Evolutionary conservation across 2,888 invertebrate genomes (phyloP).

Genomic region (Harmothoe impar): DNA sequence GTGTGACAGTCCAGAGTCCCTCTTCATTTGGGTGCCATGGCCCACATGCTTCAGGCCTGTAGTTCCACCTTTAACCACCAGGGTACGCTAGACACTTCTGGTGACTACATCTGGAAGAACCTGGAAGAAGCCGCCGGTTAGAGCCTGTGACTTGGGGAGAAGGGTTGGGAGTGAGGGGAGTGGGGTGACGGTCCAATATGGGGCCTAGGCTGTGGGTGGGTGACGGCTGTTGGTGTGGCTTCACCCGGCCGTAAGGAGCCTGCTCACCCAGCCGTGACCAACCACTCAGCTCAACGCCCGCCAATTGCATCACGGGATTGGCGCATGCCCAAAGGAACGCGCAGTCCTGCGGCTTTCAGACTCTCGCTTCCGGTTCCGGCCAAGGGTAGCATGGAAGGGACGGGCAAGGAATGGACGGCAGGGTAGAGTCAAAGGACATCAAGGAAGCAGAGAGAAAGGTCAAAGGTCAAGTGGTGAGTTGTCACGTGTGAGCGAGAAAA

Average conservation of each 20-base stretch:
- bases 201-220: background rate
- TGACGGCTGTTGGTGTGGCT: background rate
- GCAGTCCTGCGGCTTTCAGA: background rate
- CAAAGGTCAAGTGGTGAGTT: too few species aligned
- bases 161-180: too few species aligned
- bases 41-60: too few species aligned
- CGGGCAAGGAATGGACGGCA: background rate
- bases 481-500: too few species aligned
- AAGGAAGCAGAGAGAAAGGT: too few species aligned
- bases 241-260: background rate
- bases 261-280: slow-evolving; percentile 25
- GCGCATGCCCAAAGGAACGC: background rate
- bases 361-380: background rate
- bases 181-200: background rate
- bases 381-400: background rate
- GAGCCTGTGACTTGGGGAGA: too few species aligned
- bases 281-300: slow-evolving; percentile 20
- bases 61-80: too few species aligned
- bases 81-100: too few species aligned
- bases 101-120: too few species aligned
- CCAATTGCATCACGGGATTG: slow-evolving; percentile 37
- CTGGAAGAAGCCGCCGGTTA: too few species aligned
- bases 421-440: background rate
- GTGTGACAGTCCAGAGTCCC: too few species aligned
- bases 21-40: too few species aligned